Evolutionary conservation across 2,113 vertebrate genomes (phyloP), one percentile per base, ranked within the genome.

Genomic region (Hymenochirus boettgeri): DNA sequence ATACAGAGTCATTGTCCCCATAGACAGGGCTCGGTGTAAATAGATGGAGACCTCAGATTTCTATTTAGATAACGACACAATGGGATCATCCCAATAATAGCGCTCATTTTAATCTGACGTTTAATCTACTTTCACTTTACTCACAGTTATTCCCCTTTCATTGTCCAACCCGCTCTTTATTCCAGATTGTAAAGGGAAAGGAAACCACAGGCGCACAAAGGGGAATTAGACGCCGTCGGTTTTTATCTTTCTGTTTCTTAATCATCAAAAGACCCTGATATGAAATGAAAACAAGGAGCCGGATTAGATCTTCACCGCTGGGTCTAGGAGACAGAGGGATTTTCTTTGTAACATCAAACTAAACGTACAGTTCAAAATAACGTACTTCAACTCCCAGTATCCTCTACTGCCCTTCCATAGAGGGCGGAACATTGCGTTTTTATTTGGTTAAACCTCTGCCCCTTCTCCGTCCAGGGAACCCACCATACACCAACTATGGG

Each of bases 41-140:
- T 52, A 57, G 29, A 22, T 26, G 53, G 18, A 37, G 7, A 57
- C 26, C 18, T 15, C 42, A 67, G 64, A 67, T 67, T 67, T 59
- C 64, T 45, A 67, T 67, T 67, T 67, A 67, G 64, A 67, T 67
- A 67, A 59, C 29, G 56, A 29, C 56, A 67, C 56, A 59, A 58
- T 52, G 18, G 64, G 29, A 67, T 39, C 64, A 52, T 29, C 42
- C 45, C 64, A 39, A 67, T 59, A 59, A 67, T 67, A 52, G 48
- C 46, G 42, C 47, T 67, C 33, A 59, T 67, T 67, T 59, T 67
- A 67, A 67, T 67, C 64, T 59, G 52, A 59, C 59, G 52, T 57
- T 67, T 67, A 59, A 67, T 67, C 64, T 59, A 58, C 51, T 67
- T 67, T 59, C 25, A 67, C 59, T 59, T 59, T 17, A 18, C 25